phyloP scores from a whole-genome alignment of 2,888 invertebrate species.

The Parnassius mnemosyne region DNA sequence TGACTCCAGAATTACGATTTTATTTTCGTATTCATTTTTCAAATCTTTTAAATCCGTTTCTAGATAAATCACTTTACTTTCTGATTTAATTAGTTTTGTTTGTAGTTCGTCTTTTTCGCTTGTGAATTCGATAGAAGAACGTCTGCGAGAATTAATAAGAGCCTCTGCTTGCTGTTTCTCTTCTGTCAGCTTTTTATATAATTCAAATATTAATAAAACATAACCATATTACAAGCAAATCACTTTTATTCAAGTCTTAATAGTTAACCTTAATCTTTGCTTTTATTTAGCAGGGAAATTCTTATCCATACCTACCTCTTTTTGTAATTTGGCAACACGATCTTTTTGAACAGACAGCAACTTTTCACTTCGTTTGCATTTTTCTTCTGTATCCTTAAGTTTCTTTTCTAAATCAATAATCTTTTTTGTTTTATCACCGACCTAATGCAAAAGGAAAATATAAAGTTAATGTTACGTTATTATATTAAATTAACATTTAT shows the following conservation, averaged over 20 bases:
- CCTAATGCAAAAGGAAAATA: slow-evolving; percentile 50
- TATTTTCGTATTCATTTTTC: slow-evolving; percentile 80
- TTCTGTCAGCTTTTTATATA: slow-evolving; percentile 56
- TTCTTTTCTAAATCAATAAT: slow-evolving; percentile 84
- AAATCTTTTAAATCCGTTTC: slow-evolving; percentile 76
- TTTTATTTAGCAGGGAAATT: too few species aligned
- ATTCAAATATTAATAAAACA: slow-evolving; percentile 5
- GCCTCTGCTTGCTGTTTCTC: slow-evolving; percentile 71
- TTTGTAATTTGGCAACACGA: slow-evolving; percentile 80
- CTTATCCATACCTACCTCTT: slow-evolving; percentile 69
- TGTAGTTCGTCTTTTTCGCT: slow-evolving; percentile 73
- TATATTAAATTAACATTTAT: too few species aligned
- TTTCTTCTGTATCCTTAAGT: slow-evolving; percentile 84
- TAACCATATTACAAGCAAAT: slow-evolving; percentile 4
- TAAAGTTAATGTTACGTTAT: too few species aligned
- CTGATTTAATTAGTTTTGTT: slow-evolving; percentile 65
- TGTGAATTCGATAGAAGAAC: slow-evolving; percentile 66
- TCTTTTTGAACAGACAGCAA: slow-evolving; percentile 78
- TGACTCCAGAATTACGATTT: slow-evolving; percentile 80
- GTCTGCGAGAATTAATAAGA: slow-evolving; percentile 58
- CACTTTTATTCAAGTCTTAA: background rate
- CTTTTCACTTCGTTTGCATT: slow-evolving; percentile 81
- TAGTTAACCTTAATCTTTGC: too few species aligned
- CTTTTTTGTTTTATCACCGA: slow-evolving; percentile 82
- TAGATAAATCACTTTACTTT: slow-evolving; percentile 70